Evolutionary conservation across 2,797 vertebrate genomes (phyloP).

Genomic region (Gadopsis marmoratus): DNA sequence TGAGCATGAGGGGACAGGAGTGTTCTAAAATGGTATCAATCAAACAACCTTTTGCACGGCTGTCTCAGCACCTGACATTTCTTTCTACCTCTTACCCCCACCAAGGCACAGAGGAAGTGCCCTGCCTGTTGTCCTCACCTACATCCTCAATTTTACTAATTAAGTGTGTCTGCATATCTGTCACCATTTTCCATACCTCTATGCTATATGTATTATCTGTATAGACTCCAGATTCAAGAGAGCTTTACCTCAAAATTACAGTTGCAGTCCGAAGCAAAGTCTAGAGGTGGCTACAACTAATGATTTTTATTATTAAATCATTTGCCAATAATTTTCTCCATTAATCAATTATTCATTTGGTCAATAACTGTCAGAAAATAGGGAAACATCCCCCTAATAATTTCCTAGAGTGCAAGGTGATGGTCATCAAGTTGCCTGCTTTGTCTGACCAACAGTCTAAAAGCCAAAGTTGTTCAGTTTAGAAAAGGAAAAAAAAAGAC

Average conservation of each 20-base stretch:
- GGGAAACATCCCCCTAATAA: neutral
- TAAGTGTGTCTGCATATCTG: slow-evolving; percentile 21
- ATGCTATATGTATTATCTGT: neutral
- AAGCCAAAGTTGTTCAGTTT: neutral
- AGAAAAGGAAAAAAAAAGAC: neutral
- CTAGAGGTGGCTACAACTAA: neutral
- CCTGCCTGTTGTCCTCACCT: slow-evolving; percentile 55
- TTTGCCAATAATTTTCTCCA: neutral
- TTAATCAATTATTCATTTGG: slow-evolving; percentile 4
- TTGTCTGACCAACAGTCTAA: neutral
- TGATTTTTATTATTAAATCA: slow-evolving; percentile 5
- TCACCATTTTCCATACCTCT: slow-evolving; percentile 26
- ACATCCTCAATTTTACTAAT: slow-evolving; percentile 60
- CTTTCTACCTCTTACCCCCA: slow-evolving; percentile 57
- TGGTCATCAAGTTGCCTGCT: neutral
- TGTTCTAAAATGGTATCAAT: slow-evolving; percentile 86
- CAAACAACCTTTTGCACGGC: slow-evolving; percentile 75
- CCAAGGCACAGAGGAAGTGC: slow-evolving; percentile 53
- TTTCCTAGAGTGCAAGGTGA: neutral
- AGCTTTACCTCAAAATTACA: slow-evolving; percentile 14
- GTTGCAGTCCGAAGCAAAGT: neutral
- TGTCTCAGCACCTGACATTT: slow-evolving; percentile 65
- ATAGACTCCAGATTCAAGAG: slow-evolving; percentile 1
- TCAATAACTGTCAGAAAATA: neutral
- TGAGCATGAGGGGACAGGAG: slow-evolving; percentile 77